Evolutionary conservation across 1,140 invertebrate species (phyloP).

Genomic region (Zelostemma sp.): DNA sequence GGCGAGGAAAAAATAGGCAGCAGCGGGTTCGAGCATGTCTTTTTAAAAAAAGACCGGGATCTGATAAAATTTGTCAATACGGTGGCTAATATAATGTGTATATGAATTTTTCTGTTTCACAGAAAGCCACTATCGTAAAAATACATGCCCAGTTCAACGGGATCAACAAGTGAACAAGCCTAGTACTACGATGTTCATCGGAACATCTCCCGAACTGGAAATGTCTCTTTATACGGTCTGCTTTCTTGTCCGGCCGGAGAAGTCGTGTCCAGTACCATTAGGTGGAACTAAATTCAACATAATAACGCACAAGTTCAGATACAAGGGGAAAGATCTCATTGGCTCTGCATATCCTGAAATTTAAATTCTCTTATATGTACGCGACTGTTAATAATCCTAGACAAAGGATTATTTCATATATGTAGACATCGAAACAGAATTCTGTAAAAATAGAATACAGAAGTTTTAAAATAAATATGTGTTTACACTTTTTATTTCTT

Average conservation of each 20-base stretch:
- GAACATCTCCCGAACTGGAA: constrained; percentile 93
- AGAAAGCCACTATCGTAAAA: constrained; percentile 86
- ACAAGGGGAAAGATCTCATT: constrained; percentile 81
- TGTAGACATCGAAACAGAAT: no score
- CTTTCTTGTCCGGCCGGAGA: constrained; percentile 79
- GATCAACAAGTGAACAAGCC: constrained; percentile 76
- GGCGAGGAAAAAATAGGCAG: constrained; percentile 82
- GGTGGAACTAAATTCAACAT: constrained; percentile 79
- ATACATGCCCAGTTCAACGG: constrained; percentile 81
- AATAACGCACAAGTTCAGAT: constrained; percentile 78
- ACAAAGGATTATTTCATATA: no score
- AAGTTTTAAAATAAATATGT: no score
- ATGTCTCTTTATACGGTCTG: constrained; percentile 92
- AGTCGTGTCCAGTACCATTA: constrained; percentile 79
- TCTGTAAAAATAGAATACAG: no score
- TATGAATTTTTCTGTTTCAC: constrained; percentile 73
- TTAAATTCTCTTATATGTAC: no score
- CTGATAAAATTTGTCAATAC: no score
- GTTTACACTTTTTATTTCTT: no score
- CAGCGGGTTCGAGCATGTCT: constrained; percentile 89
- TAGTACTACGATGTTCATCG: constrained; percentile 86
- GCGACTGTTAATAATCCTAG: no score
- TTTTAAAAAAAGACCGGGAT: constrained; percentile 77
- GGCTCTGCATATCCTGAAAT: constrained; percentile 86
- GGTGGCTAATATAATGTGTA: no score